phyloP scores from a whole-genome alignment of 2,888 invertebrate genomes.

The Hipparchia sbordonii region DNA sequence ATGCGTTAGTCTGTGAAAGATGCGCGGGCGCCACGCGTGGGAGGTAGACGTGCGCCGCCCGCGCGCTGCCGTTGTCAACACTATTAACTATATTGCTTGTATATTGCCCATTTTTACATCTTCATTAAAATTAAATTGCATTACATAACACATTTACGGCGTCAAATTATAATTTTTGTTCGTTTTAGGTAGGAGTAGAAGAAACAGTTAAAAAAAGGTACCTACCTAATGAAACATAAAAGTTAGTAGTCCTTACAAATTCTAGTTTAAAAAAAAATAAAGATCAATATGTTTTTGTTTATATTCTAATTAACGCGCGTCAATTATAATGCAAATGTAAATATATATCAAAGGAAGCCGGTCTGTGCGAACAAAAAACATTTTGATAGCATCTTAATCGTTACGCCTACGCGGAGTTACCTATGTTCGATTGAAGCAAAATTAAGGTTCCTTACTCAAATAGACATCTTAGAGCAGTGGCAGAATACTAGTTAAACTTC shows the following conservation, averaged over 20 bases:
- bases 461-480: neutral
- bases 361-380: slow-evolving; percentile 54
- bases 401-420: slow-evolving; percentile 69
- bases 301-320: slow-evolving; percentile 35
- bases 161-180: too few species aligned
- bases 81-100: slow-evolving; percentile 7
- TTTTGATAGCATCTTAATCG: slow-evolving; percentile 71
- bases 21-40: slow-evolving; percentile 60
- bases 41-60: slow-evolving; percentile 61
- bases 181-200: too few species aligned
- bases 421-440: slow-evolving; percentile 52
- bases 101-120: slow-evolving; percentile 4
- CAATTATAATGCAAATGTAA: slow-evolving; percentile 39
- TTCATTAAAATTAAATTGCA: slow-evolving; percentile 3
- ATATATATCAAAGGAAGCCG: slow-evolving; percentile 57
- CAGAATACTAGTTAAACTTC: too few species aligned
- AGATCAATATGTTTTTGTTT: slow-evolving; percentile 8
- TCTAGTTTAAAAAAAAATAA: too few species aligned
- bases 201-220: too few species aligned
- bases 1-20: slow-evolving; percentile 14
- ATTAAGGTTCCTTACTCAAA: slow-evolving; percentile 12
- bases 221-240: too few species aligned
- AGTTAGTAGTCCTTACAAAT: too few species aligned
- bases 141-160: neutral
- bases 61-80: slow-evolving; percentile 34